These are phyloP conservation scores for Tragelaphus imberbis DNA, from an alignment of 2,113 vertebrate species.

Conservation along the genomic window DNA sequence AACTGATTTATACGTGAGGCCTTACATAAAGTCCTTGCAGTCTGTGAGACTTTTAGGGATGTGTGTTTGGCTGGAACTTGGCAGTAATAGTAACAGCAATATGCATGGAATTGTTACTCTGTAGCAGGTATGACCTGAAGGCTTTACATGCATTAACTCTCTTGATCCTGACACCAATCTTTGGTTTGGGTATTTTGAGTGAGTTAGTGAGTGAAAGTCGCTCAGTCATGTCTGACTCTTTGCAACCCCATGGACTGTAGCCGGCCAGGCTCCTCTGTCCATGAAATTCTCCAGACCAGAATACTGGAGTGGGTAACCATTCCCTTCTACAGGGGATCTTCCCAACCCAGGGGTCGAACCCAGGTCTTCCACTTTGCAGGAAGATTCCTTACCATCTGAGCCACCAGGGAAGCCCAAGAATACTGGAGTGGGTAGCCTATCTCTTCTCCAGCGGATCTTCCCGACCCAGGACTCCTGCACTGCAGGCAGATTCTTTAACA, in stretches of 20 bases:
- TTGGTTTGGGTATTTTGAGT: neutral
- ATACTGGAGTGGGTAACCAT: neutral
- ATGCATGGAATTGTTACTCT: neutral
- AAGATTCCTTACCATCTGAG: neutral
- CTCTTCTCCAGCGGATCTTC: neutral
- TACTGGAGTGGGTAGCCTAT: neutral
- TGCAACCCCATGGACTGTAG: neutral
- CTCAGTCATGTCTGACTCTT: neutral
- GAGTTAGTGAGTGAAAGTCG: neutral
- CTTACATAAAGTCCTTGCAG: too few species aligned
- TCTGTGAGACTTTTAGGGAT: neutral
- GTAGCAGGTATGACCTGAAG: neutral
- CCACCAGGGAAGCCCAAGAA: neutral
- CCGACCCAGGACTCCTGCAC: neutral
- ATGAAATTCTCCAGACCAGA: neutral
- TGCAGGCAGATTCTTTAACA: neutral
- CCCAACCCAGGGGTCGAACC: neutral
- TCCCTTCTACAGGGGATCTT: neutral
- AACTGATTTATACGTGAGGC: neutral
- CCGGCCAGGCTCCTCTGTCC: neutral
- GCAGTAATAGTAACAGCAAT: neutral
- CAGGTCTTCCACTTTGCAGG: neutral
- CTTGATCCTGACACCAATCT: neutral
- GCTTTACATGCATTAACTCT: neutral
- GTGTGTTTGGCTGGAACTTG: neutral